These are phyloP conservation scores for Erebia aethiops DNA, from an alignment of 2,888 invertebrate genomes.

Conservation along the genomic window DNA sequence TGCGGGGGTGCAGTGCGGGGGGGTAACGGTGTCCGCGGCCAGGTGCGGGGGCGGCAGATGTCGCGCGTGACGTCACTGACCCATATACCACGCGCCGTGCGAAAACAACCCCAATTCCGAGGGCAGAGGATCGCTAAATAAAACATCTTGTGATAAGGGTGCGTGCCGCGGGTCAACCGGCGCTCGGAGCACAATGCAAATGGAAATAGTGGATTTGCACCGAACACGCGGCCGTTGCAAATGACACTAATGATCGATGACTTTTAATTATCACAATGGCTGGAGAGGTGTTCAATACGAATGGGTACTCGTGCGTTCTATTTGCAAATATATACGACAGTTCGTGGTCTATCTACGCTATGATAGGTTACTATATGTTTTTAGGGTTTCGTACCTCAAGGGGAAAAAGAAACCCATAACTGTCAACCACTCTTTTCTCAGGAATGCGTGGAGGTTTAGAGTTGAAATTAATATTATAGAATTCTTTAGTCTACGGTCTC, in stretches of 20 bases:
- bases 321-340: neutral
- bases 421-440: no score
- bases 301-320: neutral
- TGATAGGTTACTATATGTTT: no score
- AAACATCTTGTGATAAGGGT: neutral
- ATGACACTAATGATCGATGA: neutral
- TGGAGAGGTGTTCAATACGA: neutral
- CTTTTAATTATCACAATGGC: neutral
- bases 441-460: no score
- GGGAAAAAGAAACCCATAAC: no score
- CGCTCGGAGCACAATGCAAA: conserved; percentile 1
- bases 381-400: no score
- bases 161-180: neutral
- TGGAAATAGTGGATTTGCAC: neutral
- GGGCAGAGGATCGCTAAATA: conserved; percentile 2
- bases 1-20: conserved; percentile 33
- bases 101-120: conserved; percentile 31
- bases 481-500: neutral
- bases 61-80: conserved; percentile 56
- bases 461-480: no score
- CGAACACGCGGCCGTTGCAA: neutral
- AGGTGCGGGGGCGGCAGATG: conserved; percentile 79
- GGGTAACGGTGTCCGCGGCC: conserved; percentile 43
- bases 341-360: neutral
- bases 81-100: conserved; percentile 53